phyloP scores from a whole-genome alignment of 2,888 invertebrate species.

The Eurytoma adleriae region DNA sequence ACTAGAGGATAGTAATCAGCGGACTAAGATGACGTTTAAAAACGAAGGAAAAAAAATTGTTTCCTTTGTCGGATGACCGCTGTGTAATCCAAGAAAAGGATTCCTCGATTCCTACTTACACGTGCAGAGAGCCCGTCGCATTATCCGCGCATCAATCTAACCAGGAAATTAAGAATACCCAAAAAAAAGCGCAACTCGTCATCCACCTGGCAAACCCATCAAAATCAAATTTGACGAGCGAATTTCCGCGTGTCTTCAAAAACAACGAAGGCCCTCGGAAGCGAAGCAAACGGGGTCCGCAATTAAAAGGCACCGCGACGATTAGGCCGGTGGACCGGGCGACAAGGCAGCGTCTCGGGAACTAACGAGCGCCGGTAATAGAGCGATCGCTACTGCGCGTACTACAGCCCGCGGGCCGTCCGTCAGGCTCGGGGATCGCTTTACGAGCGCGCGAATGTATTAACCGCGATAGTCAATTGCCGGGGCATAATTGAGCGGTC shows the following conservation, averaged over 20 bases:
- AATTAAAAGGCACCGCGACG: neutral
- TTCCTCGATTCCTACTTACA: neutral
- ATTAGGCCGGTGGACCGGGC: too few species aligned
- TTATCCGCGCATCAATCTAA: neutral
- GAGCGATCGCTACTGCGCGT: neutral
- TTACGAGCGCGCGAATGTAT: slow-evolving; percentile 53
- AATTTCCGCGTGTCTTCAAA: neutral
- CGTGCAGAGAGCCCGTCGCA: neutral
- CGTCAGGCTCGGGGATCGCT: slow-evolving; percentile 26
- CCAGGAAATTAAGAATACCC: neutral
- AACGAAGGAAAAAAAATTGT: neutral
- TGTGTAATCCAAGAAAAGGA: neutral
- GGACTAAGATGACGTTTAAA: neutral
- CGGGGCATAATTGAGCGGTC: slow-evolving; percentile 25
- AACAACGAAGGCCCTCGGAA: neutral
- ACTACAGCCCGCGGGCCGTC: neutral
- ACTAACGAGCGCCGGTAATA: slow-evolving; percentile 23
- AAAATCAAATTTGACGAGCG: neutral
- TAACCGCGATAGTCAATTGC: slow-evolving; percentile 39
- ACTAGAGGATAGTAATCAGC: slow-evolving; percentile 1
- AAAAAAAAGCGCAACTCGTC: neutral
- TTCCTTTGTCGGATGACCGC: neutral
- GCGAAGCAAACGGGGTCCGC: too few species aligned
- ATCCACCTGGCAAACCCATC: neutral
- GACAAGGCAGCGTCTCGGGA: slow-evolving; percentile 5